Evolutionary conservation across 2,113 vertebrate genomes (phyloP).

Genomic region (Sylvilagus bachmani): DNA sequence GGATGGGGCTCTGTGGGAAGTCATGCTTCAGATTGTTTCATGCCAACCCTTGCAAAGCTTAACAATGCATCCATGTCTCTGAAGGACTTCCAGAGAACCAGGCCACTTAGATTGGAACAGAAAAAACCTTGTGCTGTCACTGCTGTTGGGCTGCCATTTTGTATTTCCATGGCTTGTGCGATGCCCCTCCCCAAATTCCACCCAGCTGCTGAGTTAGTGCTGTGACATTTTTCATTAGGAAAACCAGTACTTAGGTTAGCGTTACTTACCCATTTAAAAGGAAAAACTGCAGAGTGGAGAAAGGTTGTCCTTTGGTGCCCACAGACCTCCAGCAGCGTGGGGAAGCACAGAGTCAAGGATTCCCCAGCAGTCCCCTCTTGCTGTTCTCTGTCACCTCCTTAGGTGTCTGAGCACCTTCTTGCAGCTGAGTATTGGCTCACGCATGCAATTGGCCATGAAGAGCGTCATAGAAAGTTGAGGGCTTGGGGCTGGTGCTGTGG

Average conservation of each 20-base stretch:
- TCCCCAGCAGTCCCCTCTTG: background rate
- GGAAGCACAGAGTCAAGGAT: background rate
- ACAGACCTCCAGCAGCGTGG: background rate
- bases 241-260: background rate
- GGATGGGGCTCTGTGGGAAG: background rate
- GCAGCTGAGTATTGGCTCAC: background rate
- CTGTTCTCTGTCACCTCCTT: background rate
- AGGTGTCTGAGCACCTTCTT: slow-evolving; percentile 39
- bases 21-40: background rate
- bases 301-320: background rate
- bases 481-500: too few relatives aligned
- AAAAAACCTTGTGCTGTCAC: background rate
- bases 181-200: background rate
- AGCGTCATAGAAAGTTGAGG: background rate
- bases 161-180: background rate
- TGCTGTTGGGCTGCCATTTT: background rate
- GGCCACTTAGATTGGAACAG: background rate
- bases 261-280: slow-evolving; percentile 29
- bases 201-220: background rate
- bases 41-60: background rate
- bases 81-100: slow-evolving; percentile 36
- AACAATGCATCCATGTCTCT: slow-evolving; percentile 25
- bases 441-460: background rate
- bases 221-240: slow-evolving; percentile 11
- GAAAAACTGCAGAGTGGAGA: background rate